Conservation (phyloP, 2,888 invertebrate species). For the Malachius bipustulatus region DNA sequence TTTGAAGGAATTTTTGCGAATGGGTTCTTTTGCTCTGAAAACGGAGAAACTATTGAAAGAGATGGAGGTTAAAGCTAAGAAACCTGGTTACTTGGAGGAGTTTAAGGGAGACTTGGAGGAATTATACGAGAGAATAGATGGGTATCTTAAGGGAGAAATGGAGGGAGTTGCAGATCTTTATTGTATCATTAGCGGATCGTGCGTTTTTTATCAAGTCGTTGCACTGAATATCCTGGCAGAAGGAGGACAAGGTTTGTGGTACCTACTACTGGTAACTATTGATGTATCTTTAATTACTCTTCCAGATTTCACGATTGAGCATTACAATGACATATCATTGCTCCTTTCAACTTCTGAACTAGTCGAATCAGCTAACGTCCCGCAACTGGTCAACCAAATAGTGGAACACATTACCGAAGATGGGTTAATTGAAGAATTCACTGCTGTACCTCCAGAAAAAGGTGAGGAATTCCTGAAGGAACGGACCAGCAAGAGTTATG, state of each 20-base stretch:
- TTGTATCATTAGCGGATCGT: slow-evolving; percentile 37
- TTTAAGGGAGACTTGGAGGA: too few relatives aligned
- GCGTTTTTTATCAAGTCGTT: slow-evolving; percentile 43
- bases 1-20: slow-evolving; percentile 20
- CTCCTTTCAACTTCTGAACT: slow-evolving; percentile 55
- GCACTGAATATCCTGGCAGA: slow-evolving; percentile 44
- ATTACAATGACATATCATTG: slow-evolving; percentile 56
- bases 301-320: slow-evolving; percentile 42
- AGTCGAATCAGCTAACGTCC: slow-evolving; percentile 66
- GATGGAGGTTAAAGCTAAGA: too few relatives aligned
- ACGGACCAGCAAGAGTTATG: slow-evolving; percentile 38
- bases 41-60: too few relatives aligned
- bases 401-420: slow-evolving; percentile 23
- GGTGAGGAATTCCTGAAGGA: slow-evolving; percentile 47
- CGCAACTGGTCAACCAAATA: slow-evolving; percentile 27
- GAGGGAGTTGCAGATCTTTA: slow-evolving; percentile 36
- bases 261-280: too few relatives aligned
- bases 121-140: slow-evolving; percentile 35
- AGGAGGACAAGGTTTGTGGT: too few relatives aligned
- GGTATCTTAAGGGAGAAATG: too few relatives aligned
- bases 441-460: slow-evolving; percentile 37
- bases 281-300: too few relatives aligned
- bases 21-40: slow-evolving; percentile 23
- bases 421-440: slow-evolving; percentile 40
- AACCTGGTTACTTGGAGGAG: too few relatives aligned